Conservation (phyloP, 1,140 invertebrate species). For the Heliconius melpomene region DNA sequence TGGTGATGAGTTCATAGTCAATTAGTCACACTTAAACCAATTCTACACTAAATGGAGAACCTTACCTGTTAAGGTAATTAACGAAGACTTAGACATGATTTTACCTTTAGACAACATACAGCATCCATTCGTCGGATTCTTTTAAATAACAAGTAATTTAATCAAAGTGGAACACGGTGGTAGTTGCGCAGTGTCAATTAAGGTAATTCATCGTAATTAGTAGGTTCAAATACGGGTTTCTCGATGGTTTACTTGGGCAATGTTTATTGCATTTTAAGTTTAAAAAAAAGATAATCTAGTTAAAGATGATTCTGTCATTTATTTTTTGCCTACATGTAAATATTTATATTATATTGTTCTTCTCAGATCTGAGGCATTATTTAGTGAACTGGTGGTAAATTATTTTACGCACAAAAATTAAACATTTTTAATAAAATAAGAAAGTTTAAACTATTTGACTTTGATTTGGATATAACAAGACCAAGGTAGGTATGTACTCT, state of each 20-base stretch:
- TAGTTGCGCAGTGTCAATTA: not conserved
- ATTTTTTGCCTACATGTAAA: not conserved
- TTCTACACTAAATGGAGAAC: not conserved
- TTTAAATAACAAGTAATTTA: constrained; percentile 3
- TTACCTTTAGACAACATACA: not conserved
- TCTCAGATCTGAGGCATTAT: no score
- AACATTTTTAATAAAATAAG: no score
- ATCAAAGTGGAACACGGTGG: not conserved
- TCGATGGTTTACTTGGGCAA: not conserved
- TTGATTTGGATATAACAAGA: no score
- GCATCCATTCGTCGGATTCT: not conserved
- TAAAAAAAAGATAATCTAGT: not conserved
- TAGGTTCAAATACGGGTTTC: not conserved
- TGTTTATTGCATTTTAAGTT: not conserved
- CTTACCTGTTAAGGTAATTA: not conserved
- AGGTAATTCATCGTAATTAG: constrained; percentile 8
- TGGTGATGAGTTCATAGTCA: not conserved
- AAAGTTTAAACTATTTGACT: no score
- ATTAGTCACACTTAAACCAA: not conserved
- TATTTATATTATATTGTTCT: no score
- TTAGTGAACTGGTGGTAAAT: no score
- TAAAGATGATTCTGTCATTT: not conserved
- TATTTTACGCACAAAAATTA: no score
- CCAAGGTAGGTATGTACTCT: no score
- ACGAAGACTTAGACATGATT: not conserved